phyloP scores from a whole-genome alignment of 2,113 vertebrate species.

The Herpetotheres cachinnans region DNA sequence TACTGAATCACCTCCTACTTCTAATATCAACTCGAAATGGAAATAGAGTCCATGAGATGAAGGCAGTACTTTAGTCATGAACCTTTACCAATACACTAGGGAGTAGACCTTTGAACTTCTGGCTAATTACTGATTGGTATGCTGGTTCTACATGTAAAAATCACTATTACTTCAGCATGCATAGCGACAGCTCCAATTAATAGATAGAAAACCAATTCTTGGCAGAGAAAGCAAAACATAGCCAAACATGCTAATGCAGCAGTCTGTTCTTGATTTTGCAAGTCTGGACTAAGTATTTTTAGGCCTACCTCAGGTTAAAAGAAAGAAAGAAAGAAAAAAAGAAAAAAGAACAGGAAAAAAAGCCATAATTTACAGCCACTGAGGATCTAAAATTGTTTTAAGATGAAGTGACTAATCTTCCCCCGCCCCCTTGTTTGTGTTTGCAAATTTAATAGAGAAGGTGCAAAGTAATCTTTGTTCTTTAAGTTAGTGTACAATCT shows the following conservation, averaged over 20 bases:
- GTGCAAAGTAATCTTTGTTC: neutral
- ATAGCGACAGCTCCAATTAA: slow-evolving; percentile 50
- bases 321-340: neutral
- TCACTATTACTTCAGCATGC: slow-evolving; percentile 20
- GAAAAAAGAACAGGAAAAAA: rapidly evolving
- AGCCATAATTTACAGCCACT: neutral
- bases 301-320: neutral
- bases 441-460: neutral
- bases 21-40: neutral
- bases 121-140: slow-evolving; percentile 25
- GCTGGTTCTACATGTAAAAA: slow-evolving; percentile 46
- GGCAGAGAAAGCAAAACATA: slow-evolving; percentile 47
- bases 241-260: slow-evolving; percentile 50
- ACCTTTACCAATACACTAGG: neutral
- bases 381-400: neutral
- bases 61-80: neutral
- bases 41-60: neutral
- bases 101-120: slow-evolving; percentile 5
- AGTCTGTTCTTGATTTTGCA: slow-evolving; percentile 34
- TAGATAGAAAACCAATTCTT: slow-evolving; percentile 17
- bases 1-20: neutral
- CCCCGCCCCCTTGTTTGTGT: rapidly evolving
- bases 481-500: neutral
- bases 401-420: neutral
- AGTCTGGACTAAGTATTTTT: neutral